Evolutionary conservation across 2,888 invertebrate species (phyloP).

Genomic region (Orchesellides sinensis): DNA sequence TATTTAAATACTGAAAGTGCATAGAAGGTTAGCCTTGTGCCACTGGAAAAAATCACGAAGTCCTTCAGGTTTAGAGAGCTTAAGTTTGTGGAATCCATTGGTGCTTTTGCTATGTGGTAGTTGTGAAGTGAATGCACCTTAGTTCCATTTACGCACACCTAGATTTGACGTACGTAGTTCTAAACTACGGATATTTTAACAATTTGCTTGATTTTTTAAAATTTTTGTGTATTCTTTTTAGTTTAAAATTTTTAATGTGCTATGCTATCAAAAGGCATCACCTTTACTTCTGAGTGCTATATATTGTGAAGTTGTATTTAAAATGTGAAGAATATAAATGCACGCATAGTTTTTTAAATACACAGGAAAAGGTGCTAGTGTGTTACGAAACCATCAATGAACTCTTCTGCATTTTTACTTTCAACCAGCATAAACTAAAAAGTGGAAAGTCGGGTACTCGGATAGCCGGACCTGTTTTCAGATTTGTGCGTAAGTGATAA

Average conservation of each 20-base stretch:
- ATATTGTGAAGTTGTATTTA: no score
- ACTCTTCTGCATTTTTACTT: background rate
- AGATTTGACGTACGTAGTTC: no score
- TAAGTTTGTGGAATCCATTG: background rate
- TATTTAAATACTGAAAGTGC: background rate
- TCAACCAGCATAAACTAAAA: background rate
- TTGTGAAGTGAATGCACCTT: no score
- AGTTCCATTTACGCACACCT: no score
- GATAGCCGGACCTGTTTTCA: constrained; percentile 39
- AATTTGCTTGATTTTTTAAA: no score
- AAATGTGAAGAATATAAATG: no score
- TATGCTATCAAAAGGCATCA: no score
- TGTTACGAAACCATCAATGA: constrained; percentile 43
- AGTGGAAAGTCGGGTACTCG: constrained; percentile 46
- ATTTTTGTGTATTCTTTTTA: no score
- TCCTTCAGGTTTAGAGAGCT: background rate
- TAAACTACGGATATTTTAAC: no score
- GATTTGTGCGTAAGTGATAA: constrained; percentile 39
- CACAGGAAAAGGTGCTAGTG: constrained; percentile 39
- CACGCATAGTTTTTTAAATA: no score
- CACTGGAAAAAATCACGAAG: constrained; percentile 35
- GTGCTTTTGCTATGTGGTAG: background rate
- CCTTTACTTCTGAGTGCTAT: no score
- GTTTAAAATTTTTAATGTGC: no score
- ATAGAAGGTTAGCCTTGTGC: background rate